Percentiles rank a stretch among this genome's conserved stretches.
Evolutionary conservation across 1,140 invertebrate genomes (phyloP).

Genomic region (Achatina immaculata): DNA sequence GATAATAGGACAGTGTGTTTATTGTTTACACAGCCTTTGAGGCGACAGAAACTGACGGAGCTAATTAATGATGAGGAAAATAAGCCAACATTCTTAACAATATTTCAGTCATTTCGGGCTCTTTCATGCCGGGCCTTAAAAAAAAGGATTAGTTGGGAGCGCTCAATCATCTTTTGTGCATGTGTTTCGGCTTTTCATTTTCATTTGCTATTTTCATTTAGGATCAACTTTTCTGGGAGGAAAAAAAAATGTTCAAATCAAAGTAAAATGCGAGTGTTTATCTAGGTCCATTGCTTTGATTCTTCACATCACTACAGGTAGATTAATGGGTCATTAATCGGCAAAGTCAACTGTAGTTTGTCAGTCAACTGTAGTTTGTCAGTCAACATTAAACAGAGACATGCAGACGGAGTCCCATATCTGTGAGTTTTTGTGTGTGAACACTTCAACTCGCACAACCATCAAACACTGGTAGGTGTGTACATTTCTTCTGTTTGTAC

Average conservation of each 20-base stretch:
- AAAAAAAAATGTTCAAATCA: not conserved
- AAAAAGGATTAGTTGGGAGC: not conserved
- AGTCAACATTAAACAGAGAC: too few relatives aligned
- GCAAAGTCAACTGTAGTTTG: too few relatives aligned
- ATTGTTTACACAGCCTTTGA: conserved; percentile 8
- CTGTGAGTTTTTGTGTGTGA: too few relatives aligned
- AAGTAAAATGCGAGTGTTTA: not conserved
- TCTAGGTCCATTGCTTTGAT: not conserved
- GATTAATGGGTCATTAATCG: not conserved
- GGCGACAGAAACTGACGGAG: not conserved
- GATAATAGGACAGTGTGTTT: not conserved
- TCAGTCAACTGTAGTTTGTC: too few relatives aligned
- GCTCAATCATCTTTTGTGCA: not conserved
- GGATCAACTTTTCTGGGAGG: not conserved
- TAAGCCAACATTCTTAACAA: not conserved
- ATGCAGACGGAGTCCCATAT: too few relatives aligned
- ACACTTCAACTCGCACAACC: too few relatives aligned
- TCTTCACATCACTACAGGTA: not conserved
- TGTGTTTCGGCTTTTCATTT: not conserved
- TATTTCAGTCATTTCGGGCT: not conserved
- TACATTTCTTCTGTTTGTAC: too few relatives aligned
- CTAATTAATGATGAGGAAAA: not conserved
- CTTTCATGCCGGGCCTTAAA: not conserved
- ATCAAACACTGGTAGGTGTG: too few relatives aligned
- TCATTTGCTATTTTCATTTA: not conserved